Base-by-base conservation (phyloP, 1,140 invertebrate species). In the Aplysia californica region DNA sequence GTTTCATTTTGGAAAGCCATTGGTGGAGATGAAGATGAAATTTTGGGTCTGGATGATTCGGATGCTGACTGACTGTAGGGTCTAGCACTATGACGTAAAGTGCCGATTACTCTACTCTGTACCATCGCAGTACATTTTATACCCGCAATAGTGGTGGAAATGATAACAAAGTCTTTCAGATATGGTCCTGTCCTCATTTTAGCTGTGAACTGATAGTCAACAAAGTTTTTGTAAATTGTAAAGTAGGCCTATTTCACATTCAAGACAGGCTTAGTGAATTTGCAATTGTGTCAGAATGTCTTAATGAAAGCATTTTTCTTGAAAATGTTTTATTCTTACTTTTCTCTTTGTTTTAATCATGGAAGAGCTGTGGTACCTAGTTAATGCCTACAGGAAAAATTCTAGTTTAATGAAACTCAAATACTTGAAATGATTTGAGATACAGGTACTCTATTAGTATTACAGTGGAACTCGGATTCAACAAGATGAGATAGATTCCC, bases 1-100 rank as follows among this genome's bases (percentile, higher is more conserved):
- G 92, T 93, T 75, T 93, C 93, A 33, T 95, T 95, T 87, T 95
- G 94, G 94, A 92, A 92, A 84, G 93, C 94, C 1, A 93, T 95
- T 80, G 94, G 94, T 39, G 94, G 94, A 55, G 93, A 94, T 89
- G 92, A 93, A 59, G 92, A 94, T 78, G 94, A 95, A 90, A 90
- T 94, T 66, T 89, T 88, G 66, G 89, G 88, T 75, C 75, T 90
- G 33, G 66, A 68, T 61, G 71, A 77, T 58, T 67, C 68, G 33
- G 76, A 78, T 50, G 44, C 44, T 50, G 44, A 10, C 44, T 50
- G 44, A 10, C 10, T 50, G n/a, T n/a, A n/a, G 10, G 44, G 44
- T 50, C n/a, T 50, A 15, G 10, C 44, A 50, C 44, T 15, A 50
- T 15, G n/a, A n/a, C n/a, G 44, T 50, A 10, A 50, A 15, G n/a